Conservation (phyloP, 2,888 invertebrate species). For the Morinoia aosen region DNA sequence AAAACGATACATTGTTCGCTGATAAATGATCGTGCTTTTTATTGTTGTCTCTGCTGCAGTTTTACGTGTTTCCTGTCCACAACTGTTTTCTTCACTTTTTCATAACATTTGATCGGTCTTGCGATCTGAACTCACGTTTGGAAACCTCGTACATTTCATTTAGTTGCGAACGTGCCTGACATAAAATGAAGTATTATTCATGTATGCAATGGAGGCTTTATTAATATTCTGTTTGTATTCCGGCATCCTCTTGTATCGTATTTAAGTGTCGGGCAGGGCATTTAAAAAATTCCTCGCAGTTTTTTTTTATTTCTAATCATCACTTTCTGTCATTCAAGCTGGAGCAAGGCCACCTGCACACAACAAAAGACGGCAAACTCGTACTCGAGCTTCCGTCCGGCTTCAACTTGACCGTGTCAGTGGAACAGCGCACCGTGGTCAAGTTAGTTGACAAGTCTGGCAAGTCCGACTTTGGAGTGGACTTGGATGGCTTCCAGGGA, state of each 20-base stretch:
- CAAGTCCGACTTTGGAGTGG: slow-evolving; percentile 30
- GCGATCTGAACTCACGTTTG: too few species aligned
- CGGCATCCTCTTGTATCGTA: too few species aligned
- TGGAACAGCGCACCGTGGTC: slow-evolving; percentile 5
- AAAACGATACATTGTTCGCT: too few species aligned
- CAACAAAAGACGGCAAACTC: background rate
- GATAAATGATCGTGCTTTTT: too few species aligned
- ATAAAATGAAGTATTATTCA: background rate
- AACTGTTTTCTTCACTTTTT: too few species aligned
- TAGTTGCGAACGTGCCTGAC: background rate
- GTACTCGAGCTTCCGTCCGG: background rate
- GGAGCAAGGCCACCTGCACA: background rate
- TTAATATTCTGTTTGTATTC: background rate
- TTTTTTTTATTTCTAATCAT: background rate
- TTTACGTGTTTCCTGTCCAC: too few species aligned
- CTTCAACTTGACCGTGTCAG: background rate
- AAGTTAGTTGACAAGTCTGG: background rate
- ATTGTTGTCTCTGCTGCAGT: too few species aligned
- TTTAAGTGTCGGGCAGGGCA: too few species aligned
- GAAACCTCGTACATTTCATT: too few species aligned
- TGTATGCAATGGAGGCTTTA: background rate
- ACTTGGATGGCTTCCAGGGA: background rate
- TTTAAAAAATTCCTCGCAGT: background rate
- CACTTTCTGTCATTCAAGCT: background rate
- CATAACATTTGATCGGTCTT: too few species aligned